phyloP scores from a whole-genome alignment of 2,113 vertebrate species.

The Eulacestoma nigropectus region DNA sequence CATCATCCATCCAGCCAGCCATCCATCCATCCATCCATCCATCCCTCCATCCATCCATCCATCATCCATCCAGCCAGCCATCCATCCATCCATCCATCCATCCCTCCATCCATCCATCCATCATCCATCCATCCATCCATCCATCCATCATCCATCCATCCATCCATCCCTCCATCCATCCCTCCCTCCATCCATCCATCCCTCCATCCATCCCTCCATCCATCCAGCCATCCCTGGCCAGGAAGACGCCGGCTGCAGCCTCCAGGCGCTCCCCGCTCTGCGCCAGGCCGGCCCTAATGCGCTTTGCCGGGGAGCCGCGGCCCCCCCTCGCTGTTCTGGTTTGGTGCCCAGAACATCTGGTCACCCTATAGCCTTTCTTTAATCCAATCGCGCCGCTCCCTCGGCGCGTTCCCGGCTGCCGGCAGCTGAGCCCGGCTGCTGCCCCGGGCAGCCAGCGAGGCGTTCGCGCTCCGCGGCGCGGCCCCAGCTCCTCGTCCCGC shows the following conservation, averaged over 20 bases:
- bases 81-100: not conserved
- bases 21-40: not conserved
- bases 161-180: too few relatives aligned
- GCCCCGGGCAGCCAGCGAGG: not conserved
- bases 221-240: not conserved
- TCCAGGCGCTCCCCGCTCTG: not conserved
- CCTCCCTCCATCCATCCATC: too few relatives aligned
- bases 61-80: too few relatives aligned
- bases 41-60: not conserved
- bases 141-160: too few relatives aligned
- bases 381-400: slow-evolving; percentile 1
- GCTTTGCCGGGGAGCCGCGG: not conserved
- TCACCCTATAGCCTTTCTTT: not conserved
- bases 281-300: not conserved
- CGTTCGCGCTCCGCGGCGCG: not conserved
- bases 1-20: too few relatives aligned
- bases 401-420: not conserved
- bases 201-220: not conserved
- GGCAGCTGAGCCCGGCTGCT: not conserved
- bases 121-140: too few relatives aligned
- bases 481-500: not conserved
- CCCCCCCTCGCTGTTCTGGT: not conserved
- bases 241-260: not conserved
- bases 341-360: slow-evolving; percentile 29
- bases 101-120: too few relatives aligned